phyloP scores from a whole-genome alignment of 2,888 invertebrate species.

The Pseudanteris insignis region DNA sequence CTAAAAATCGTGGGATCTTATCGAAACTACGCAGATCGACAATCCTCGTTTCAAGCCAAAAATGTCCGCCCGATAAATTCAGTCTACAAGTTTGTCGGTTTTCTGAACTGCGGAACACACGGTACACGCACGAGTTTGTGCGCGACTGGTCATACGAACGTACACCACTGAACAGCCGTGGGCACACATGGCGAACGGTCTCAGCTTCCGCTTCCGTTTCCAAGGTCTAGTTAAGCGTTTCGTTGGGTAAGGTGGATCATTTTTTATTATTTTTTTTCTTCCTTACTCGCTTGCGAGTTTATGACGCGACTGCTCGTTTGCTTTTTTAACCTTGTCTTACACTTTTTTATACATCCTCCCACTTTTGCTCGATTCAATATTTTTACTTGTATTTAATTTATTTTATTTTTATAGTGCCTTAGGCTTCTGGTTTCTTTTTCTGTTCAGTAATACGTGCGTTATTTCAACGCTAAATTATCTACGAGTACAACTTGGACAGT shows the following conservation, averaged over 20 bases:
- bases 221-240: constrained; percentile 41
- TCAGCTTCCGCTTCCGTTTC: constrained; percentile 51
- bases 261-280: too few species aligned
- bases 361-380: too few species aligned
- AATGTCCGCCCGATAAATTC: constrained; percentile 13
- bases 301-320: not conserved
- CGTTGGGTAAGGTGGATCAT: constrained; percentile 11
- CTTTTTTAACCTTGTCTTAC: constrained; percentile 3
- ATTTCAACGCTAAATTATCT: constrained; percentile 13
- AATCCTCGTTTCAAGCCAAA: constrained; percentile 12
- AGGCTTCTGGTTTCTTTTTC: too few species aligned
- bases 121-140: constrained; percentile 1
- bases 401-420: too few species aligned
- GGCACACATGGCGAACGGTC: constrained; percentile 41
- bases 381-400: too few species aligned
- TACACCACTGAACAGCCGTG: constrained; percentile 1
- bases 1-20: too few species aligned
- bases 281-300: too few species aligned
- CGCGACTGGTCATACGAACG: not conserved
- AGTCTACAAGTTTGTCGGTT: constrained; percentile 15
- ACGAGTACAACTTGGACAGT: constrained; percentile 19
- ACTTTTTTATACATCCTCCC: not conserved
- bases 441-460: constrained; percentile 15
- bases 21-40: constrained; percentile 16
- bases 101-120: constrained; percentile 5